Percentiles rank a stretch among this genome's conserved stretches.
These are phyloP conservation scores for Parauchenoglanis punctatus DNA, from an alignment of 2,797 vertebrate species.

Conservation along the genomic window DNA sequence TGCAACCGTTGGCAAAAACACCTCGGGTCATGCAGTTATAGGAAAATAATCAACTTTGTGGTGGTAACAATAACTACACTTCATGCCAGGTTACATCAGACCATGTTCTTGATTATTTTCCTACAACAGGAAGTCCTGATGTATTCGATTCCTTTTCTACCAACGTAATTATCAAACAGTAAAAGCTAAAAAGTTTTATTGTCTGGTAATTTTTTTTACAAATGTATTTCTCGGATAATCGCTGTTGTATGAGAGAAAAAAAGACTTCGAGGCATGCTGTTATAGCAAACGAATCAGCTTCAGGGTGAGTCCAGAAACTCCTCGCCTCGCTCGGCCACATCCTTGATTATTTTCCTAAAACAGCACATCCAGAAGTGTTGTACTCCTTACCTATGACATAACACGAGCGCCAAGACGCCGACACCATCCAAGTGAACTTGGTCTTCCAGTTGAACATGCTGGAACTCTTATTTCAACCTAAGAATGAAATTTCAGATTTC, in stretches of 20 bases:
- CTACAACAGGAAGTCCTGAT: neutral
- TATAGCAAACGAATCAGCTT: neutral
- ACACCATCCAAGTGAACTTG: neutral
- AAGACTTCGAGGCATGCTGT: neutral
- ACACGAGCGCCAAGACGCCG: neutral
- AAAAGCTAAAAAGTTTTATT: neutral
- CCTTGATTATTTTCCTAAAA: neutral
- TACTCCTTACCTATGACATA: too few species aligned
- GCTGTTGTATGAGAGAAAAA: neutral
- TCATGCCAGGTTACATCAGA: neutral
- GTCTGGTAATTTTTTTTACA: neutral
- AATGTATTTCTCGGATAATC: neutral
- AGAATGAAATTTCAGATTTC: neutral
- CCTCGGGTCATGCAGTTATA: too few species aligned
- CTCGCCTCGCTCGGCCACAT: neutral
- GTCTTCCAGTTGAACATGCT: neutral
- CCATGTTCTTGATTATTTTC: neutral
- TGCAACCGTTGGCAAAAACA: neutral
- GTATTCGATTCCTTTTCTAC: neutral
- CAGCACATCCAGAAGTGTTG: neutral
- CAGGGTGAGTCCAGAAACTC: neutral
- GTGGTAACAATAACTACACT: neutral
- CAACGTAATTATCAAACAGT: neutral
- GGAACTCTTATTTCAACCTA: neutral
- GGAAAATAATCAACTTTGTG: neutral